phyloP scores from a whole-genome alignment of 2,113 vertebrate species.

The Tachycineta bicolor region DNA sequence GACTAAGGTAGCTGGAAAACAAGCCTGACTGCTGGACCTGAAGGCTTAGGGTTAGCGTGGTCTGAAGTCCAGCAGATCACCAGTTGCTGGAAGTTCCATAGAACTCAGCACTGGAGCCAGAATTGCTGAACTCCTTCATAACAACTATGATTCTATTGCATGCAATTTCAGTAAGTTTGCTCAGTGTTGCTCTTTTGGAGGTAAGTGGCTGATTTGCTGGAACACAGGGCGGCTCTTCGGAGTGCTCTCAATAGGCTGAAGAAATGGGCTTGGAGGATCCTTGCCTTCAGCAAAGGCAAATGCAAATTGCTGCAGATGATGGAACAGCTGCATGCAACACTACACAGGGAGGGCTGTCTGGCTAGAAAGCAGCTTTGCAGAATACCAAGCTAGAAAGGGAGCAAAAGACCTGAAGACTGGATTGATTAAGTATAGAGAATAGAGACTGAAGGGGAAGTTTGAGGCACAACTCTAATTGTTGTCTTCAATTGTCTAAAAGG shows the following conservation, averaged over 20 bases:
- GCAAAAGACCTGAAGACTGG: background rate
- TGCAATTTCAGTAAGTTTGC: background rate
- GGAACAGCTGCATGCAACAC: background rate
- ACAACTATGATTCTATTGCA: background rate
- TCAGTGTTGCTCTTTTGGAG: background rate
- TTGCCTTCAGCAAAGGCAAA: constrained; percentile 16
- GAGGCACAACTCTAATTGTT: background rate
- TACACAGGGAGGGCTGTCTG: background rate
- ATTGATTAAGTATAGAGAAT: background rate
- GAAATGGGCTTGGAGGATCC: background rate
- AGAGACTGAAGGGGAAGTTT: background rate
- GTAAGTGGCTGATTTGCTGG: background rate
- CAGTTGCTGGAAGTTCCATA: background rate
- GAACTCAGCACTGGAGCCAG: background rate
- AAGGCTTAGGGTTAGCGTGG: background rate
- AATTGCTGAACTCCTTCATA: background rate
- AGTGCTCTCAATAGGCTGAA: background rate
- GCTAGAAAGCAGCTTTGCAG: background rate
- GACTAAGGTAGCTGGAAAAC: background rate
- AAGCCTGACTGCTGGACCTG: background rate
- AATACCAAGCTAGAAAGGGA: background rate
- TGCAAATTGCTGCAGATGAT: background rate
- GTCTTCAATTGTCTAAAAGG: background rate
- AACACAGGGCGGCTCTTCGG: background rate
- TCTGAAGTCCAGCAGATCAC: background rate